Conservation (phyloP, 2,113 vertebrate genomes). For the Lycocorax pyrrhopterus region DNA sequence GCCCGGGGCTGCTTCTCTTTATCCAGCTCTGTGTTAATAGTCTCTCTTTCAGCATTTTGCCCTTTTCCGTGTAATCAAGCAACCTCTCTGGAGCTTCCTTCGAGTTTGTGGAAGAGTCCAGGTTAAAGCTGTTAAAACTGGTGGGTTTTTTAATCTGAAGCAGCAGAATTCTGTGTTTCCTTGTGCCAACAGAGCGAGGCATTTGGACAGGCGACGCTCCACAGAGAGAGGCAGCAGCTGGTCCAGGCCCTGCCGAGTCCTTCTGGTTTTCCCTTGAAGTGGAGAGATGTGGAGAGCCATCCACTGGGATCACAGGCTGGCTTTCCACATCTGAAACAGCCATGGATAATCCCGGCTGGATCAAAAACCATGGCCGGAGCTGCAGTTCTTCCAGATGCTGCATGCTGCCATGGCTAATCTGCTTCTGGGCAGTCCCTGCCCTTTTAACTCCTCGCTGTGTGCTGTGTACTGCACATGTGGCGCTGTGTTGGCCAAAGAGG, state of each 20-base stretch:
- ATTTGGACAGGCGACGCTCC: background rate
- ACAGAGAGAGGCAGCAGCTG: background rate
- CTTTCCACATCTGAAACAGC: background rate
- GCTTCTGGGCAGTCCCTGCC: background rate
- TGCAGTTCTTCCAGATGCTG: background rate
- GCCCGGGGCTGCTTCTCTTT: background rate
- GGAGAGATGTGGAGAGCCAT: background rate
- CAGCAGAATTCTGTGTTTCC: background rate
- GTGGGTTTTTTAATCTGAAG: background rate
- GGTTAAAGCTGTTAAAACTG: background rate
- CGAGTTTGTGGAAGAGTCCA: background rate
- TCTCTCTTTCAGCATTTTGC: background rate
- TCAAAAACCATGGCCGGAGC: background rate
- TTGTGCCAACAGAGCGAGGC: fast-evolving
- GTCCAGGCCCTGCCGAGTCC: background rate
- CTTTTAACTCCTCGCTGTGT: background rate
- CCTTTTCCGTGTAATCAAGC: background rate
- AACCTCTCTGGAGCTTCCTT: background rate
- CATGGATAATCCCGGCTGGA: background rate
- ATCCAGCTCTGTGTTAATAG: background rate
- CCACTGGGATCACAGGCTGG: background rate
- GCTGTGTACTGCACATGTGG: background rate
- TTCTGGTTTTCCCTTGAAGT: background rate
- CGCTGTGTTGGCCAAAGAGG: background rate
- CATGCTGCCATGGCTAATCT: background rate